Evolutionary conservation across 2,113 vertebrate species (phyloP), one percentile per base, ranked within the genome.

Genomic region (Psilopsiagon aurifrons): DNA sequence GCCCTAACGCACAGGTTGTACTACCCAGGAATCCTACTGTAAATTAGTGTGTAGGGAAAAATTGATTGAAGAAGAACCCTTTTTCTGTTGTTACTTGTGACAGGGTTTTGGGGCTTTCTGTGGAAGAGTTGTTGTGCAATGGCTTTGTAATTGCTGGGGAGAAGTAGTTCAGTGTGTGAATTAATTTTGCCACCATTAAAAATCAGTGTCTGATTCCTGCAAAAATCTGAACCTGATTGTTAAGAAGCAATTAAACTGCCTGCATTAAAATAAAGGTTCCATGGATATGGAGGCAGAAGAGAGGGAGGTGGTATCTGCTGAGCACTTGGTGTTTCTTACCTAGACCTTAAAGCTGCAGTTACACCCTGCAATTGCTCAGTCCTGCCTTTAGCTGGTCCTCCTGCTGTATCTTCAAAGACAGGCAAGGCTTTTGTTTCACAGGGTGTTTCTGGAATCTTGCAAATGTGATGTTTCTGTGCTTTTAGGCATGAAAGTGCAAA

Each of bases 71-170:
- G 37, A 73, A 35, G 51, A 28, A 33, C 16, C 4, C 5, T 52
- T 81, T 76, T 69, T 47, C 24, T 69, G 29, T 47, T 2, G 1
- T 6, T 74, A 16, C 13, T 54, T 35, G 24, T 68, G 39, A n/a
- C 1, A 27, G 24, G 11, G 7, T 10, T 63, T 39, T 0, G 1
- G 46, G 16, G 4, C 4, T 2, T 44, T 82, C 44, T 1, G 0
- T 41, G 19, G n/a, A 67, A 23, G 24, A 37, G 27, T 4, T 49
- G 51, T 31, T 24, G 57, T 75, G 46, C 67, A 39, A 9, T 17
- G 17, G 19, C 55, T 82, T 80, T 44, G 8, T 64, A 73, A 18
- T 76, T 76, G 13, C 41, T 77, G 52, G 35, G 31, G 54, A 51
- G 51, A 25, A 52, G 17, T 51, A 37, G 35, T 75, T 78, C 33